Percentiles rank a stretch among this genome's conserved stretches.
phyloP scores from a whole-genome alignment of 2,113 vertebrate species.

The Osmerus eperlanus region DNA sequence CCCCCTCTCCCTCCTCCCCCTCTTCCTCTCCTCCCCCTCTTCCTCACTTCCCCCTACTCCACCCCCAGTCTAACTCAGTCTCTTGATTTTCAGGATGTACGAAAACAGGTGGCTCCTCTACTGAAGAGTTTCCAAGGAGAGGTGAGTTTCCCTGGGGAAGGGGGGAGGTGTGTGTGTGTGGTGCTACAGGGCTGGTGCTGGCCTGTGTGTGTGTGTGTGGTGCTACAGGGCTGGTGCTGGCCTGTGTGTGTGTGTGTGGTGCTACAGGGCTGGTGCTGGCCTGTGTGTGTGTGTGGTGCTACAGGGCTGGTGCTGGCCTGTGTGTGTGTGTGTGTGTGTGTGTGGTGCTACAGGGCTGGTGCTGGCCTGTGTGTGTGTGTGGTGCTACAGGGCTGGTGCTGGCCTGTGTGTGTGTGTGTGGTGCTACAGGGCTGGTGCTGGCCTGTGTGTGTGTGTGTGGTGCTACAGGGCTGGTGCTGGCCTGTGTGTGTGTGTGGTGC shows the following conservation, averaged over 20 bases:
- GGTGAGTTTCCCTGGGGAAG: slow-evolving; percentile 74
- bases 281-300: no score
- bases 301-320: no score
- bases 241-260: slow-evolving; percentile 3
- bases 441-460: no score
- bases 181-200: not conserved
- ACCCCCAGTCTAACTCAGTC: not conserved
- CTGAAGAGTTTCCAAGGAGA: slow-evolving; percentile 99
- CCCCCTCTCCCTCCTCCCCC: slow-evolving; percentile 10
- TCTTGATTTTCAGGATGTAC: slow-evolving; percentile 81
- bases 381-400: no score
- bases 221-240: not conserved
- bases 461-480: no score
- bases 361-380: no score
- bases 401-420: no score
- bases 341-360: no score
- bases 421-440: no score
- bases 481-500: no score
- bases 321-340: no score
- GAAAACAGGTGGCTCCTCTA: slow-evolving; percentile 96
- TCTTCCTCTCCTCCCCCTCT: slow-evolving; percentile 12
- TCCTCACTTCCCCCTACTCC: not conserved
- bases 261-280: no score
- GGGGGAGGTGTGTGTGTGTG: slow-evolving; percentile 17
- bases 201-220: slow-evolving; percentile 7